A percentile compares a stretch with the other conserved stretches of the same genome.
Conservation (phyloP, 2,888 invertebrate species). For the Cosmorhoe ocellata region DNA sequence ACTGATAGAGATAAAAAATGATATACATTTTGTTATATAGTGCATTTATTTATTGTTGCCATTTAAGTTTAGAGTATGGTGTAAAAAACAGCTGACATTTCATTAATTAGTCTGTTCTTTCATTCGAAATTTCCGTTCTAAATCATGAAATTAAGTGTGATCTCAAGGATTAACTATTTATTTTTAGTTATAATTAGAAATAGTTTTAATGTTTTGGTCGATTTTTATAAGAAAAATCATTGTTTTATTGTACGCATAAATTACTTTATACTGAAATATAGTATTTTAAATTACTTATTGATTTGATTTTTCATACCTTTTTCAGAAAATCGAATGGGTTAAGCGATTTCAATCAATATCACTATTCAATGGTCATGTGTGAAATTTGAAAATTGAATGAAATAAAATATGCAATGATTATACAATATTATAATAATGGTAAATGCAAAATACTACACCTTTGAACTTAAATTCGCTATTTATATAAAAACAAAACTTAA, state of each 20-base stretch:
- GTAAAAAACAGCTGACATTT: no score
- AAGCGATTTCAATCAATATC: no score
- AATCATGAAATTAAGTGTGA: conserved; percentile 14
- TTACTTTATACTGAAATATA: no score
- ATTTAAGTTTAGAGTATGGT: neutral
- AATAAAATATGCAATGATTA: conserved; percentile 8
- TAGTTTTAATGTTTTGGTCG: conserved; percentile 4
- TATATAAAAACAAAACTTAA: conserved; percentile 36
- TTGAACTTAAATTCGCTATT: conserved; percentile 21
- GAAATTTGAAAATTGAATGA: neutral
- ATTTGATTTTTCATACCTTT: no score
- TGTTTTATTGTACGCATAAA: conserved; percentile 17
- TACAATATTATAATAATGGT: conserved; percentile 17
- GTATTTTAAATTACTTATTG: no score
- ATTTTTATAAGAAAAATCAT: conserved; percentile 1
- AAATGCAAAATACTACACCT: conserved; percentile 16
- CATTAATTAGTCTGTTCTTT: no score
- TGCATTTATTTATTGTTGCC: conserved; percentile 39
- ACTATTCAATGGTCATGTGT: no score
- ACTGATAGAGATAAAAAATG: conserved; percentile 34
- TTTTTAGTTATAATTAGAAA: neutral
- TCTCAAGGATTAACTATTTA: conserved; percentile 23
- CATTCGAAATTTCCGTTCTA: neutral
- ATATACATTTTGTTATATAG: conserved; percentile 1
- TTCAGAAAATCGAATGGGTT: no score